Conservation (phyloP, 2,888 invertebrate species). For the Epirrhoe alternata region DNA sequence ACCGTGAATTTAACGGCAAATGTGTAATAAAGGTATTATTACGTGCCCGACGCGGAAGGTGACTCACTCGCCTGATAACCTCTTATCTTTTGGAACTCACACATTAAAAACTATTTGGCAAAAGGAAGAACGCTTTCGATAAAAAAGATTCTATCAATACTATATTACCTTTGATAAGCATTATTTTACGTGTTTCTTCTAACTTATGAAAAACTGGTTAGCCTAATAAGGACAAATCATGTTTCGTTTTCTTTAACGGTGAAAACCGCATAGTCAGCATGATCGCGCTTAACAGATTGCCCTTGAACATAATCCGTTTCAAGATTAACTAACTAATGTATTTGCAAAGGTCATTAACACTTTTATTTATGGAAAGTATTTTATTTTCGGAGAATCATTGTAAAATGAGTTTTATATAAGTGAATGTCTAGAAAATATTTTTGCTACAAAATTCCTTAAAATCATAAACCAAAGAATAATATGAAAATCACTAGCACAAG, state of each 20-base stretch:
- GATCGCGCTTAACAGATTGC: constrained; percentile 27
- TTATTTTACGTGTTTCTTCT: neutral
- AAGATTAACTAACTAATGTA: constrained; percentile 31
- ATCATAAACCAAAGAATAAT: neutral
- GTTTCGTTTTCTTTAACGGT: constrained; percentile 26
- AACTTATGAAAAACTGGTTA: neutral
- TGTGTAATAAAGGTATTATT: constrained; percentile 73
- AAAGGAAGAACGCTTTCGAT: too few relatives aligned
- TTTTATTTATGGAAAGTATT: neutral
- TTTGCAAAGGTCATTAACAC: neutral
- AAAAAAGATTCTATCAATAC: too few relatives aligned
- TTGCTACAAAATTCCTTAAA: neutral
- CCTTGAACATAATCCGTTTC: constrained; percentile 35
- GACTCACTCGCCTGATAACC: constrained; percentile 49
- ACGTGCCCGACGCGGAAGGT: constrained; percentile 52
- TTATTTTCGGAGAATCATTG: too few relatives aligned
- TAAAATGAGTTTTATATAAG: too few relatives aligned
- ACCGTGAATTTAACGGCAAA: constrained; percentile 67
- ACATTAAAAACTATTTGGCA: constrained; percentile 5
- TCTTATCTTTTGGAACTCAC: constrained; percentile 41
- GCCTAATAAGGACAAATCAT: constrained; percentile 11
- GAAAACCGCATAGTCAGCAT: constrained; percentile 42
- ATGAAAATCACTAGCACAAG: constrained; percentile 3
- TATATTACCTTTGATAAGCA: too few relatives aligned
- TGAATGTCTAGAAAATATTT: neutral